Evolutionary conservation across 1,140 invertebrate species (phyloP).

Genomic region (Ceratosolen solmsi): DNA sequence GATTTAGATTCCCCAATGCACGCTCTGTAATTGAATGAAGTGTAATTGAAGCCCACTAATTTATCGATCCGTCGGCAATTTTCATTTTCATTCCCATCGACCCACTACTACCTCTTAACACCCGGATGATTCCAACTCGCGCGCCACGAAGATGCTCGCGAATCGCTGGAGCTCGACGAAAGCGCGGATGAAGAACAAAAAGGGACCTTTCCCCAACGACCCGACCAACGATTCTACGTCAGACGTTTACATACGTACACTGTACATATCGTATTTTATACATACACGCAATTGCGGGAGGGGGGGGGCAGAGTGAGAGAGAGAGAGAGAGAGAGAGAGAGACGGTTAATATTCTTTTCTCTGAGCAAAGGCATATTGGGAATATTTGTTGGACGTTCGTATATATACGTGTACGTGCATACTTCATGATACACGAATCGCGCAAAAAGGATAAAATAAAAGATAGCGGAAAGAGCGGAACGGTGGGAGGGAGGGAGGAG

Average conservation of each 20-base stretch:
- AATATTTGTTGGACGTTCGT: background rate
- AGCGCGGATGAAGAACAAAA: background rate
- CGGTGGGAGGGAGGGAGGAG: background rate
- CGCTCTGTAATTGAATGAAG: constrained; percentile 3
- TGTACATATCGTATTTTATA: background rate
- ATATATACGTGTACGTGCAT: background rate
- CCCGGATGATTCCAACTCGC: background rate
- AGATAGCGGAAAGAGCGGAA: background rate
- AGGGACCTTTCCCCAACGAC: background rate
- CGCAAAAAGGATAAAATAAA: background rate
- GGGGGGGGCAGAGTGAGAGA: background rate
- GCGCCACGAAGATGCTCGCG: no score
- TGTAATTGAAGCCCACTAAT: background rate
- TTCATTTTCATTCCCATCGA: constrained; percentile 12
- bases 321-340: background rate
- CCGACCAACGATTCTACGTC: background rate
- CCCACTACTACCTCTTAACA: background rate
- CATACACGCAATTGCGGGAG: background rate
- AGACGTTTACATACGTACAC: background rate
- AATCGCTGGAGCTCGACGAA: background rate
- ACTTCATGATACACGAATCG: background rate
- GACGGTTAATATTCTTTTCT: constrained; percentile 5
- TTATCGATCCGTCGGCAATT: constrained; percentile 18
- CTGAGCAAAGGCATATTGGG: constrained; percentile 22
- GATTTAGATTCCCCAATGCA: background rate